Conservation (phyloP, 35 echinoderm and acorn worm genomes). For the Heliocidaris erythrogramma region DNA sequence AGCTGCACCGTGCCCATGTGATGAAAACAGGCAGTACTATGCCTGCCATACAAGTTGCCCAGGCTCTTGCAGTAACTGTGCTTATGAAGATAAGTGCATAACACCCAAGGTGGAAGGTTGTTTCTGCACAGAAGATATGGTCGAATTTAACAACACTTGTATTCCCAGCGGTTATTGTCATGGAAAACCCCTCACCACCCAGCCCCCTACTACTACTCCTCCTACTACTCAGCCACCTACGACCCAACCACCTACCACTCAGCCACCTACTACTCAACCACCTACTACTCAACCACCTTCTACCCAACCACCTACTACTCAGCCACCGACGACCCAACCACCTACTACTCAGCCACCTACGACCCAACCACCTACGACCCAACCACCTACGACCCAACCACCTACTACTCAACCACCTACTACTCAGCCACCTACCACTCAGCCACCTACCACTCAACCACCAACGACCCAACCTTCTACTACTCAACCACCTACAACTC, state of each 20-base stretch:
- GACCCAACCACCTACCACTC: neutral
- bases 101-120: slow-evolving; percentile 26
- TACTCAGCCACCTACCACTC: no score
- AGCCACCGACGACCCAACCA: neutral
- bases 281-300: neutral
- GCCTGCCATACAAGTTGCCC: slow-evolving; percentile 3
- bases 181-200: neutral
- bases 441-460: no score
- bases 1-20: slow-evolving; percentile 22
- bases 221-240: neutral
- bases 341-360: neutral
- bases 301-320: neutral
- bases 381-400: no score
- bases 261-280: neutral
- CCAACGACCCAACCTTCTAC: no score
- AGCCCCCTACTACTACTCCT: neutral
- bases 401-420: no score
- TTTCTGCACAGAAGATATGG: neutral
- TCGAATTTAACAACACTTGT: neutral
- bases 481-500: no score
- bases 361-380: neutral
- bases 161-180: neutral
- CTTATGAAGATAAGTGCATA: neutral
- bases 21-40: neutral
- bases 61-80: neutral